phyloP scores from a whole-genome alignment of 1,140 invertebrate genomes.

The Caligus rogercresseyi region DNA sequence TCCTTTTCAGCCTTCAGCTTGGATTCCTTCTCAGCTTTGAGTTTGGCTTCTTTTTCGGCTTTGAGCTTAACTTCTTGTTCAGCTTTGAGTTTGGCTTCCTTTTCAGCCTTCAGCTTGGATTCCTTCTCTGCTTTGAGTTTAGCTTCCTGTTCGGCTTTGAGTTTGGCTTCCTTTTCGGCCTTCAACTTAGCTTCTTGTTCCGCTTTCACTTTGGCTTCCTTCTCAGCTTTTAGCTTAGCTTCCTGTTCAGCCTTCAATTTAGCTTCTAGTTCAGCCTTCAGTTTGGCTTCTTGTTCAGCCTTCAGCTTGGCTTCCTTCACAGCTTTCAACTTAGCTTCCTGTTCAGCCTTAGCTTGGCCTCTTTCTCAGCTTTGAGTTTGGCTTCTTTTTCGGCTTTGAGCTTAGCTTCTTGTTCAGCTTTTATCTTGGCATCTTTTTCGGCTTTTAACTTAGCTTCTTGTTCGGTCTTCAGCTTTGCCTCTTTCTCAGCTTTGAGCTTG shows the following conservation, averaged over 20 bases:
- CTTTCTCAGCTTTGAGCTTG: not conserved
- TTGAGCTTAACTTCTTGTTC: slow-evolving; percentile 1
- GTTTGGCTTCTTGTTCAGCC: slow-evolving; percentile 9
- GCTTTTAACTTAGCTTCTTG: not conserved
- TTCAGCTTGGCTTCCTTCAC: slow-evolving; percentile 10
- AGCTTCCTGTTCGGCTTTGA: slow-evolving; percentile 3
- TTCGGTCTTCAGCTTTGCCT: not conserved
- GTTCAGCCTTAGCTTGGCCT: not conserved
- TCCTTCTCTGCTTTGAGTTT: slow-evolving; percentile 3
- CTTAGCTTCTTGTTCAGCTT: slow-evolving; percentile 3
- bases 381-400: not conserved
- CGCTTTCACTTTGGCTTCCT: not conserved
- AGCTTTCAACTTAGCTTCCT: slow-evolving; percentile 5
- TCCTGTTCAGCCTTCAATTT: slow-evolving; percentile 1
- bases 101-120: not conserved
- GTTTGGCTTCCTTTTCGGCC: not conserved
- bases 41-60: slow-evolving; percentile 1
- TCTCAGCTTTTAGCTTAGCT: not conserved
- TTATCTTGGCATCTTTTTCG: slow-evolving; percentile 4
- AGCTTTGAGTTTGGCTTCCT: slow-evolving; percentile 2
- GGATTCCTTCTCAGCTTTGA: slow-evolving; percentile 9
- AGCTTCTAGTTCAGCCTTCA: not conserved
- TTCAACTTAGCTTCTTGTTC: not conserved
- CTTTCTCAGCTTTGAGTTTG: slow-evolving; percentile 1
- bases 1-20: slow-evolving; percentile 12